Conservation (phyloP, 2,888 invertebrate species). For the Lycophotia porphyrea region DNA sequence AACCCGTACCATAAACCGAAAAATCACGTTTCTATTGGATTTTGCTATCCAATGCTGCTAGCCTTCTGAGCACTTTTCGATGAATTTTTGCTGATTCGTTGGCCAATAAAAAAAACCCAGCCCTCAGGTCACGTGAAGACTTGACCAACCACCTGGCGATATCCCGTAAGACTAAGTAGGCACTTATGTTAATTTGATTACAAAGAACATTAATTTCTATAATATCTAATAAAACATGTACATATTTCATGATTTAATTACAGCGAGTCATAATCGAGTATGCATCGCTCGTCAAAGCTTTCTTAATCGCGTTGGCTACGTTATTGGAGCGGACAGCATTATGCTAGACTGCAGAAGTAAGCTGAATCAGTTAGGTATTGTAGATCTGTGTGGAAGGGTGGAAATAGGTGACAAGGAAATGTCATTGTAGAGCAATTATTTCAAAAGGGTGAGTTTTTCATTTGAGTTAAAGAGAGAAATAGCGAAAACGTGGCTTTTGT, state of each 20-base stretch:
- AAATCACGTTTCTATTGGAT: too few relatives aligned
- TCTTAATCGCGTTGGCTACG: conserved; percentile 73
- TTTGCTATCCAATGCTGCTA: too few relatives aligned
- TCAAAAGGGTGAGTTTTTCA: background rate
- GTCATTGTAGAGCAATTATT: background rate
- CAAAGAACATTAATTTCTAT: conserved; percentile 16
- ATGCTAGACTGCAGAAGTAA: conserved; percentile 49
- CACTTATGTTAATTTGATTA: conserved; percentile 7
- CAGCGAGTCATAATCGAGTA: conserved; percentile 69
- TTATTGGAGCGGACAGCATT: conserved; percentile 45
- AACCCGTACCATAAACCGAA: too few relatives aligned
- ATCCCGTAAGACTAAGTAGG: background rate
- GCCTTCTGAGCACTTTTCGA: too few relatives aligned
- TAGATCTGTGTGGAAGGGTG: conserved; percentile 3
- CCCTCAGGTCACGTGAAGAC: too few relatives aligned
- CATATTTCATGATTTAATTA: conserved; percentile 57
- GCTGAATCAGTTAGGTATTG: conserved; percentile 23
- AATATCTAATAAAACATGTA: conserved; percentile 49
- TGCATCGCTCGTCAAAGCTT: conserved; percentile 74
- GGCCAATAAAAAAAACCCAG: too few relatives aligned
- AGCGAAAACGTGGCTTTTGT: background rate
- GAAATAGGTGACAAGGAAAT: conserved; percentile 10
- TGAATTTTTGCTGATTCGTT: too few relatives aligned
- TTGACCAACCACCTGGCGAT: background rate
- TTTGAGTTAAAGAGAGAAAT: background rate